Base-by-base conservation (phyloP, 2,113 vertebrate species). In the Ahaetulla prasina region DNA sequence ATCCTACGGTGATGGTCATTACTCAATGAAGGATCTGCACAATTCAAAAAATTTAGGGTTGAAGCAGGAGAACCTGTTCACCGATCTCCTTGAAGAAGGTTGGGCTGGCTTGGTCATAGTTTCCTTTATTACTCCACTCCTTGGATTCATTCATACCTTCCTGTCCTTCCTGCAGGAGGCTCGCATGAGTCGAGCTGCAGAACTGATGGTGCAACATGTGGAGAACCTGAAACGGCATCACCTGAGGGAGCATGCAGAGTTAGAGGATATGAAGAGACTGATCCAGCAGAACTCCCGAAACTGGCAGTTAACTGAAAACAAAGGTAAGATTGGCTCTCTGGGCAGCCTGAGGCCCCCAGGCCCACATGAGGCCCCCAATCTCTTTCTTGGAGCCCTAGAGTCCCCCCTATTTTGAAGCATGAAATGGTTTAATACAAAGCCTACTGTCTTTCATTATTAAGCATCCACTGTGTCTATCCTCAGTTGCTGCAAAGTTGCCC, bases 131-230 rank as follows among this genome's bases (percentile, higher is more conserved):
- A 2, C 8, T n/a, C 0, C 4, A 52, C 23, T 57, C 25, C n/a
- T 50, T 52, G 93, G 92, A 3, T 85, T 43, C 39, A 39, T 52
- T 22, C 22, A 93, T 6, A 7, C 84, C 57, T 5, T 8, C 18
- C 85, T 6, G 25, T 0, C 1, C 10, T 68, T 0, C 94, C 54
- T 3, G 3, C 74, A 99, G 98, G 98, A 99, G 96, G 98, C 98
- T 1, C 97, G 98, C 86, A 96, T 98, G 96, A 98, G 97, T 94
- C 96, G 96, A 5, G 98, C 98, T 0, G 97, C 98, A 0, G 98
- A 98, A 94, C 97, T 98, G 94, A 98, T 98, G 98, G 97, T 98
- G 23, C 97, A 98, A 93, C 98, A 98, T 0, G 97, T 98, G 96
- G 98, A 98, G 96, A 98, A 97, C 88, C 96, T 98, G 95, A 98